Percentiles rank a stretch among this genome's conserved stretches.
These are phyloP conservation scores for Cryptoprocta ferox DNA, from an alignment of 2,797 vertebrate genomes.

Conservation along the genomic window DNA sequence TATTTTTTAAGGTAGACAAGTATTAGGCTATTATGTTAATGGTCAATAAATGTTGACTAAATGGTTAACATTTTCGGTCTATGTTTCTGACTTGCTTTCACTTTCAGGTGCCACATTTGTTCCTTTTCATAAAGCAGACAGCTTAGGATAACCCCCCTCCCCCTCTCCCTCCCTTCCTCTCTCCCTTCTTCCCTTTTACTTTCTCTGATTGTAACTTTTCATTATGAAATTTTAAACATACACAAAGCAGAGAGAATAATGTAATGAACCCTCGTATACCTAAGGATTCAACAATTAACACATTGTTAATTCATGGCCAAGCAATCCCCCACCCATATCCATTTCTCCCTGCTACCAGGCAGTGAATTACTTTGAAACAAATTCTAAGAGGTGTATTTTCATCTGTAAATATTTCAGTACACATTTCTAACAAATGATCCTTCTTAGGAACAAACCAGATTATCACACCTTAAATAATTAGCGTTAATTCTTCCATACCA, in stretches of 20 bases:
- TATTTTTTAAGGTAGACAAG: neutral
- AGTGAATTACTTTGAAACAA: slow-evolving; percentile 37
- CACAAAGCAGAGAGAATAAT: neutral
- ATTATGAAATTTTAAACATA: neutral
- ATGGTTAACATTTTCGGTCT: neutral
- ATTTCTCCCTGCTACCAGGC: neutral
- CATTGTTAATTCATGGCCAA: neutral
- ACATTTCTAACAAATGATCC: neutral
- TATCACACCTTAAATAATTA: slow-evolving; percentile 31
- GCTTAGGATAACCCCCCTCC: neutral
- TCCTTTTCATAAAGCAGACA: neutral
- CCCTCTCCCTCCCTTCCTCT: neutral
- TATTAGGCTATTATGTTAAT: neutral
- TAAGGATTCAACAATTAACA: neutral
- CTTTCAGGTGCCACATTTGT: neutral
- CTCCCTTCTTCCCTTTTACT: neutral
- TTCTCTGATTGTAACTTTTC: slow-evolving; percentile 11
- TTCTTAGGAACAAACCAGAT: neutral
- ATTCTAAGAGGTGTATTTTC: slow-evolving; percentile 53
- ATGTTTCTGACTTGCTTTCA: neutral
- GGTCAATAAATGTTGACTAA: neutral
- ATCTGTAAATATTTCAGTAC: slow-evolving; percentile 37
- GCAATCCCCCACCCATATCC: neutral
- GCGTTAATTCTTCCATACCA: neutral
- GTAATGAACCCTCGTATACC: neutral